These are phyloP conservation scores for Corapipo altera DNA, from an alignment of 2,113 vertebrate genomes.

Conservation along the genomic window DNA sequence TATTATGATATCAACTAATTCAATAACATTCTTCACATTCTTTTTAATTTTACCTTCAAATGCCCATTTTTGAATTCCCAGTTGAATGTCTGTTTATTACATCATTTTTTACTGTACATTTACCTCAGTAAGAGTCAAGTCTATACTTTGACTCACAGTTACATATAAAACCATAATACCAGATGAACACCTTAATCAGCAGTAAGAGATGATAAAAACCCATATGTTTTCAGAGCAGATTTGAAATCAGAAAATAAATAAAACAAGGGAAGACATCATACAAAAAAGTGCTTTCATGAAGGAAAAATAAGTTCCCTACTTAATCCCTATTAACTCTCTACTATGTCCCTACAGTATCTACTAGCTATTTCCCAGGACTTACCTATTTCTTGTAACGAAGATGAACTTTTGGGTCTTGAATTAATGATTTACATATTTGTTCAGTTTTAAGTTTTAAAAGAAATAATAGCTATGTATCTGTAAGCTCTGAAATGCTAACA, in stretches of 20 bases:
- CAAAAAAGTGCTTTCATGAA: neutral
- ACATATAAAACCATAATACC: neutral
- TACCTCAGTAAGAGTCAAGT: neutral
- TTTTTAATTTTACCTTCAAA: neutral
- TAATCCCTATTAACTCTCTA: neutral
- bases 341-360: neutral
- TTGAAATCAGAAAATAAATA: neutral
- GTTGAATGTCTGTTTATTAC: neutral
- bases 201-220: neutral
- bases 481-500: neutral
- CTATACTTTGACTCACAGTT: neutral
- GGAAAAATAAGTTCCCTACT: neutral
- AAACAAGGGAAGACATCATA: neutral
- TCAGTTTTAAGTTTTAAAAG: neutral
- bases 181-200: neutral
- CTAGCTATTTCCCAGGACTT: neutral
- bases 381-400: neutral
- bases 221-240: neutral
- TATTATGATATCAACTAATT: neutral
- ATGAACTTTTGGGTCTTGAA: neutral
- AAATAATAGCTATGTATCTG: neutral
- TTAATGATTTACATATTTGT: neutral
- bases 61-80: neutral
- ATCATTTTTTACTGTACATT: neutral
- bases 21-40: neutral